These are phyloP conservation scores for Gobionotothen gibberifrons DNA, from an alignment of 2,797 vertebrate species.

Conservation along the genomic window DNA sequence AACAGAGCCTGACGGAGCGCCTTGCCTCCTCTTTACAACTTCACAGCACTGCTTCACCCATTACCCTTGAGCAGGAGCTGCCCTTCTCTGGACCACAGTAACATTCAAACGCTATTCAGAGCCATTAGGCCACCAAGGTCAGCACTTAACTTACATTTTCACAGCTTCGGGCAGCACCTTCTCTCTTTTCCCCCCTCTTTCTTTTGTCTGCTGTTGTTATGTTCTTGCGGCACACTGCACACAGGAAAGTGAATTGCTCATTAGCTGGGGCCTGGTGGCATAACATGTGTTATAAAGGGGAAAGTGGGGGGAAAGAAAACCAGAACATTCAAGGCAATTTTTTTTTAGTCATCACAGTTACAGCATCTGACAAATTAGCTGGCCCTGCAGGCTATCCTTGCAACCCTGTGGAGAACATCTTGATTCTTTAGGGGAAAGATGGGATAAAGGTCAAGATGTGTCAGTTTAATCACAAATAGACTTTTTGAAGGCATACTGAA, in stretches of 20 bases:
- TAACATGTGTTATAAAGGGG: conserved; percentile 27
- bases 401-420: conserved; percentile 41
- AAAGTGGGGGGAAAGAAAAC: conserved; percentile 14
- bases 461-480: conserved; percentile 42
- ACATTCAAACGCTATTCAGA: conserved; percentile 77
- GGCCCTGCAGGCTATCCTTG: conserved; percentile 24
- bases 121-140: conserved; percentile 78
- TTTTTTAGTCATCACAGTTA: conserved; percentile 54
- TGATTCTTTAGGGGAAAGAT: conserved; percentile 42
- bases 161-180: conserved; percentile 63
- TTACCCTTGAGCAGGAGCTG: conserved; percentile 63
- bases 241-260: conserved; percentile 41
- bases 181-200: conserved; percentile 25
- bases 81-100: conserved; percentile 69
- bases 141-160: conserved; percentile 77
- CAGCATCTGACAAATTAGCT: conserved; percentile 55
- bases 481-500: conserved; percentile 11
- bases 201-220: conserved; percentile 48
- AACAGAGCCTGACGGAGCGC: conserved; percentile 21
- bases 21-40: conserved; percentile 51
- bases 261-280: conserved; percentile 52
- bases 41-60: conserved; percentile 59
- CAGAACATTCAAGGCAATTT: conserved; percentile 47
- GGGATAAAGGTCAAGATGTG: conserved; percentile 45
- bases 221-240: conserved; percentile 46